phyloP scores from a whole-genome alignment of 2,797 vertebrate species.

The Psittacula echo region DNA sequence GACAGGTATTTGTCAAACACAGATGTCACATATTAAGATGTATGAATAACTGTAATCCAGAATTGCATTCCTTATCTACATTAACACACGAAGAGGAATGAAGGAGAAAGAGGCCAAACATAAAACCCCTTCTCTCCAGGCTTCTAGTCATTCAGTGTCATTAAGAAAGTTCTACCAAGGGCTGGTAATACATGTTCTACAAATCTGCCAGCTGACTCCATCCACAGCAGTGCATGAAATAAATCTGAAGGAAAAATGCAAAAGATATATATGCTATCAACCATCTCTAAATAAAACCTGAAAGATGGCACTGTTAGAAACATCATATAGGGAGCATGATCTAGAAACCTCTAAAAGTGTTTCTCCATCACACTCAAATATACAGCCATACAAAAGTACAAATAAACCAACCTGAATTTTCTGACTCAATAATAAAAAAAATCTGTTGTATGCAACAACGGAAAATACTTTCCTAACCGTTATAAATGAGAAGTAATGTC shows the following conservation, averaged over 20 bases:
- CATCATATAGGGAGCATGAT: rapidly evolving
- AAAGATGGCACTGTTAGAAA: background rate
- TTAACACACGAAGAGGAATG: background rate
- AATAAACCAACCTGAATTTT: background rate
- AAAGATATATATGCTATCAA: background rate
- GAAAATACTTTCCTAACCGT: background rate
- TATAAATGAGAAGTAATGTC: background rate
- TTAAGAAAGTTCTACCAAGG: background rate
- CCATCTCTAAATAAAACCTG: background rate
- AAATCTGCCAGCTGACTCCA: background rate
- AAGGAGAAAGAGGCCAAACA: background rate
- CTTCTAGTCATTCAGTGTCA: background rate
- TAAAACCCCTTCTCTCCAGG: background rate
- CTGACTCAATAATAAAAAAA: background rate
- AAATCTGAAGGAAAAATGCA: background rate
- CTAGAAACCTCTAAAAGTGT: background rate
- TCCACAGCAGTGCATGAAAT: background rate
- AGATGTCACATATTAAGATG: background rate
- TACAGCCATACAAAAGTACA: background rate
- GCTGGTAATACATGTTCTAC: background rate
- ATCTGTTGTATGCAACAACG: background rate
- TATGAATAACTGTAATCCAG: background rate
- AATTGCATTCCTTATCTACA: background rate
- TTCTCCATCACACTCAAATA: background rate
- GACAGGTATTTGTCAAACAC: background rate